Evolutionary conservation across 1,140 invertebrate genomes (phyloP), one percentile per base, ranked within the genome.

Genomic region (Eriocheir sinensis): DNA sequence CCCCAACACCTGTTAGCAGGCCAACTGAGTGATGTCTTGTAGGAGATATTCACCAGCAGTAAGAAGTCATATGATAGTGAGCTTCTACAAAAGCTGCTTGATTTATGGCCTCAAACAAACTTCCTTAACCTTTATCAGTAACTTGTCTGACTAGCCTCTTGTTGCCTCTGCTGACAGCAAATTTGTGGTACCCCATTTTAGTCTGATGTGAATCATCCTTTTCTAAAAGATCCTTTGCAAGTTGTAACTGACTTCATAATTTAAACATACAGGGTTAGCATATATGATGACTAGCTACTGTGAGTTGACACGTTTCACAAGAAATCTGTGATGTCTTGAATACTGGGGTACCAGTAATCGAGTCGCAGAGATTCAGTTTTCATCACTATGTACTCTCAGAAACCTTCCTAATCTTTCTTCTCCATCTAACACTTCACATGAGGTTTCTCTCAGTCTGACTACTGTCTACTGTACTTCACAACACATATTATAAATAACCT

Each of bases 401-500:
- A 34, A 88, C 12, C 48, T 89, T 88, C 38, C 36, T 88, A 40
- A 88, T 88, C n/a, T 27, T 44, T 40, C 60, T 72, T 15, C 34
- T 72, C 17, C 27, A 90, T 72, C 32, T 36, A 90, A 72, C 89
- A 72, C 41, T 90, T 85, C 41, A 72, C 89, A 72, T 72, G 32
- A 90, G 89, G 89, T 41, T 89, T 80, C 53, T 89, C 53, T 93
- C 93, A 93, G 86, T 93, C 53, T 79, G 86, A 89, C 93, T 80
- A 92, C 41, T 93, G 12, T 88, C 86, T 93, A 93, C 86, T 88
- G 53, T 93, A 93, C 86, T 80, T 93, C 86, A 93, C 93, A 93
- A 93, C 93, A 89, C 86, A 80, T 41, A 92, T 85, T 41, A 92
- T 85, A 93, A 89, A 88, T 86, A 90, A 89, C 93, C 60, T 93